A percentile compares a stretch with the other conserved stretches of the same genome.
Conservation (phyloP, 2,797 vertebrate species). For the Onychomys arenicola region DNA sequence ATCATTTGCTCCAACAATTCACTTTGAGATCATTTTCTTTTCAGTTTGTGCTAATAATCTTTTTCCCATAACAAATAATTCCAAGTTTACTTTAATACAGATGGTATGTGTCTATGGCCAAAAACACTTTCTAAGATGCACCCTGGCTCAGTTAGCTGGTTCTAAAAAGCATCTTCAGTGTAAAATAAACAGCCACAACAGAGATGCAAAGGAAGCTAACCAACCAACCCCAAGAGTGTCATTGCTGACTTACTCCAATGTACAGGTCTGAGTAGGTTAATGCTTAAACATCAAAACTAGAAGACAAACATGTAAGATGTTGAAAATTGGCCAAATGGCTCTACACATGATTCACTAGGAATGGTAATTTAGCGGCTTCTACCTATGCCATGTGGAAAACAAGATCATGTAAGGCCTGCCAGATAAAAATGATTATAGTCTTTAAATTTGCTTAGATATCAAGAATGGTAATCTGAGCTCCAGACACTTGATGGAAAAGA, state of each 20-base stretch:
- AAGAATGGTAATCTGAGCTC: neutral
- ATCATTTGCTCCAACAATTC: constrained; percentile 65
- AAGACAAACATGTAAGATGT: constrained; percentile 61
- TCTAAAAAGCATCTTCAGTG: constrained; percentile 83
- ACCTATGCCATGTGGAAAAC: constrained; percentile 79
- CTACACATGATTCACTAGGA: constrained; percentile 66
- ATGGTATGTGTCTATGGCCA: constrained; percentile 86
- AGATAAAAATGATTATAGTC: constrained; percentile 65
- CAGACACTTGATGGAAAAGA: neutral
- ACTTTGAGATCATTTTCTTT: constrained; percentile 77
- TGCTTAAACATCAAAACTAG: constrained; percentile 65
- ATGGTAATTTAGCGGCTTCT: constrained; percentile 71
- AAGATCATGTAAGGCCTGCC: constrained; percentile 78
- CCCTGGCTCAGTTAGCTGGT: constrained; percentile 82
- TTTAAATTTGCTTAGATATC: neutral
- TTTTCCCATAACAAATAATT: constrained; percentile 79
- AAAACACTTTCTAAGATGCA: constrained; percentile 85
- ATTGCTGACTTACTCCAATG: constrained; percentile 38
- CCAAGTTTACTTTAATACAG: constrained; percentile 86
- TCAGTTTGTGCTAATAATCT: constrained; percentile 83
- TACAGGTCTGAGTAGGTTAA: constrained; percentile 39
- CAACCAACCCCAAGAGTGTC: neutral
- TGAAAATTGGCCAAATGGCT: constrained; percentile 70
- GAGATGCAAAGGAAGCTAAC: constrained; percentile 79
- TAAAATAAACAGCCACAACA: constrained; percentile 88